Conservation (phyloP, 2,888 invertebrate species). For the Callinectes sapidus region DNA sequence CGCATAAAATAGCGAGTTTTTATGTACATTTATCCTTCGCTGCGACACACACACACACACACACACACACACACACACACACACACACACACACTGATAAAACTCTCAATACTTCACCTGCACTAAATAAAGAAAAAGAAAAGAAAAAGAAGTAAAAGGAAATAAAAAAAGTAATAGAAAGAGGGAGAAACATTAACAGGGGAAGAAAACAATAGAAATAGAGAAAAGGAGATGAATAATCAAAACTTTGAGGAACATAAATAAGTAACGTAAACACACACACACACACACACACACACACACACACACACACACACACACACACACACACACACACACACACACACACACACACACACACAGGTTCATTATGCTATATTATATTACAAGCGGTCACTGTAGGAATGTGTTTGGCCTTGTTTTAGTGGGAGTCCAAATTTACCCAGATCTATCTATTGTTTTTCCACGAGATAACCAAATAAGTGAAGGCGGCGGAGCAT, state of each 20-base stretch:
- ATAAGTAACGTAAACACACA: background rate
- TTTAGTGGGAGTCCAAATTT: background rate
- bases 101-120: background rate
- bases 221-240: background rate
- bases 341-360: slow-evolving; percentile 28
- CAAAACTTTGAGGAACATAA: too few relatives aligned
- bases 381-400: background rate
- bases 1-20: too few relatives aligned
- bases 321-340: slow-evolving; percentile 35
- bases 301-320: slow-evolving; percentile 20
- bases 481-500: slow-evolving; percentile 11
- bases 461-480: background rate
- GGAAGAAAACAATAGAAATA: background rate
- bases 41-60: too few relatives aligned
- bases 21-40: too few relatives aligned
- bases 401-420: background rate
- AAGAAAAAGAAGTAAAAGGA: background rate
- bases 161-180: background rate
- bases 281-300: slow-evolving; percentile 20
- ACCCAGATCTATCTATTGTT: background rate
- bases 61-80: too few relatives aligned
- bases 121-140: background rate
- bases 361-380: background rate
- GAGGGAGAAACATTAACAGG: background rate
- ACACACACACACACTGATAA: background rate